phyloP scores from a whole-genome alignment of 2,888 invertebrate genomes.

The Andrena bicolor region DNA sequence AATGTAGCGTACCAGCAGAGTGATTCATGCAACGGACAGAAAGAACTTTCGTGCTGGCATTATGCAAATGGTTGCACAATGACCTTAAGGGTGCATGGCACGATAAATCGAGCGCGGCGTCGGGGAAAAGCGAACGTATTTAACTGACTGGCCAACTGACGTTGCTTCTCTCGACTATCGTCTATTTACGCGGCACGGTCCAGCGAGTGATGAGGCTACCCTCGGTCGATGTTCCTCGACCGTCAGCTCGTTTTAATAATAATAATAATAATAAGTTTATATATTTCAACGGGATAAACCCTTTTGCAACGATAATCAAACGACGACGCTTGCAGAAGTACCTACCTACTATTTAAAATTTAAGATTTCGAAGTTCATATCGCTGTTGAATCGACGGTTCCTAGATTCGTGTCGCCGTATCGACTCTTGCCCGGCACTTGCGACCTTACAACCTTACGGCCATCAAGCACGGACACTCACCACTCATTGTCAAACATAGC shows the following conservation, averaged over 20 bases:
- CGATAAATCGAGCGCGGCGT: conserved; percentile 43
- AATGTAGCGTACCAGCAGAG: conserved; percentile 19
- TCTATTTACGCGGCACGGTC: conserved; percentile 19
- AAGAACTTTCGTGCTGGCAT: conserved; percentile 22
- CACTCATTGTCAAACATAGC: neutral
- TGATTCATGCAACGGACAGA: conserved; percentile 23
- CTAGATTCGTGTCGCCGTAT: neutral
- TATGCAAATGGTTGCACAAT: conserved; percentile 45
- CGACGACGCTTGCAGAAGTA: neutral
- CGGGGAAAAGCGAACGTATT: conserved; percentile 18
- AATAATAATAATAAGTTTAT: too few species aligned
- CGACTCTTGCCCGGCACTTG: neutral
- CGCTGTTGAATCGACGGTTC: neutral
- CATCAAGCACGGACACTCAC: neutral
- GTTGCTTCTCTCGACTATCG: conserved; percentile 30
- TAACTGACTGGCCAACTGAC: conserved; percentile 2
- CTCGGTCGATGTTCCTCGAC: neutral
- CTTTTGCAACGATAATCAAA: conserved; percentile 5
- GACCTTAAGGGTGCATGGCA: conserved; percentile 24
- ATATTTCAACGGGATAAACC: too few species aligned
- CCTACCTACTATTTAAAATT: neutral
- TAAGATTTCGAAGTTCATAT: neutral
- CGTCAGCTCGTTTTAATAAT: neutral
- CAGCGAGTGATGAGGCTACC: neutral
- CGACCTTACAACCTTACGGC: neutral